These are phyloP conservation scores for Hyposoter didymator DNA, from an alignment of 2,888 invertebrate genomes.

Conservation along the genomic window DNA sequence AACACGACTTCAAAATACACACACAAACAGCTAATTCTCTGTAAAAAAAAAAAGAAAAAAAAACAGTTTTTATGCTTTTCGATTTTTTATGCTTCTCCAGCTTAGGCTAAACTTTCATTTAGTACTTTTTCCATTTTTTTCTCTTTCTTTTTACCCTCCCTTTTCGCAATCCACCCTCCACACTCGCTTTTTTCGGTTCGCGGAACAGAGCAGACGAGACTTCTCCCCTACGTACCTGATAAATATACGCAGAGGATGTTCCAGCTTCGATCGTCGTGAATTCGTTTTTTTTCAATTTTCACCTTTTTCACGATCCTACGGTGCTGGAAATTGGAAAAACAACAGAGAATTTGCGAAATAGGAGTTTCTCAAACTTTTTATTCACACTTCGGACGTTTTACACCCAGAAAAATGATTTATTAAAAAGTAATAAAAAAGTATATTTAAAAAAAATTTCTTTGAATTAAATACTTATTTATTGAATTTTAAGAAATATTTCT, in stretches of 20 bases:
- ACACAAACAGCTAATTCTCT: neutral
- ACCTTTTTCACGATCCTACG: neutral
- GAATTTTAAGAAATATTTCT: no score
- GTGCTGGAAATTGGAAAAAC: neutral
- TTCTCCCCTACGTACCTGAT: conserved; percentile 32
- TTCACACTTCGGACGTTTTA: no score
- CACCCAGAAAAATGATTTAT: no score
- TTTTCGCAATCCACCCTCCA: neutral
- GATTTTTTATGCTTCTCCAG: conserved; percentile 8
- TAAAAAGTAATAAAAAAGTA: no score
- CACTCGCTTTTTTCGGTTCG: conserved; percentile 49
- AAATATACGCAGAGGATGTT: conserved; percentile 3
- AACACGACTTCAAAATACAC: neutral
- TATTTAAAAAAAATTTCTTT: no score
- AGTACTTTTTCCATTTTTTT: conserved; percentile 30
- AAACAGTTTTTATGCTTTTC: conserved; percentile 38
- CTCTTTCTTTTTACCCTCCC: conserved; percentile 32
- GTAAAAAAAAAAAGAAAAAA: conserved; percentile 20
- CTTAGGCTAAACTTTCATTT: conserved; percentile 16
- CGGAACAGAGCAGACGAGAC: conserved; percentile 53
- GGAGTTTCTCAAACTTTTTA: no score
- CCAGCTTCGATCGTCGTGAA: neutral
- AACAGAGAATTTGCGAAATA: no score
- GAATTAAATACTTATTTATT: no score
- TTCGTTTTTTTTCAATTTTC: neutral